These are phyloP conservation scores for Trichechus manatus DNA, from an alignment of 2,113 vertebrate genomes.

Conservation along the genomic window DNA sequence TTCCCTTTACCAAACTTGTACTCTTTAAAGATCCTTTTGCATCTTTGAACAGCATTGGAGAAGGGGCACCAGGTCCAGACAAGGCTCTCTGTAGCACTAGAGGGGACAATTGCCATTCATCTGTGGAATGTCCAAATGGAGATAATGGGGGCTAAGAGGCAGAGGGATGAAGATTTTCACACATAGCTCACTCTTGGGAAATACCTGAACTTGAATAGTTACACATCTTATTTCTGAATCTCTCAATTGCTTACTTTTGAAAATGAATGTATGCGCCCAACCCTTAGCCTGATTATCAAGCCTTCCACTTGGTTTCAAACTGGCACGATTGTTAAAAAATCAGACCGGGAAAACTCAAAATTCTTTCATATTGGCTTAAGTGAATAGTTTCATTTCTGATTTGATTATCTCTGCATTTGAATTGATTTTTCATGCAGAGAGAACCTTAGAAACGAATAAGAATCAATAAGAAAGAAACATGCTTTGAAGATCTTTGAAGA, in stretches of 20 bases:
- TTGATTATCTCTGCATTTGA: slow-evolving; percentile 41
- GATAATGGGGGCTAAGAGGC: accelerated
- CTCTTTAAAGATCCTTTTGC: not conserved
- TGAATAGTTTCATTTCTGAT: slow-evolving; percentile 19
- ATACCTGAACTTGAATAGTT: not conserved
- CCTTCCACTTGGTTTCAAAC: not conserved
- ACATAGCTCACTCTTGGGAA: not conserved
- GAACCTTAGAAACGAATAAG: not conserved
- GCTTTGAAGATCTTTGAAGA: slow-evolving; percentile 12
- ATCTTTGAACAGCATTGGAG: not conserved
- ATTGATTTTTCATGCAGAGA: slow-evolving; percentile 30
- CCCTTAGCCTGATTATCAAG: not conserved
- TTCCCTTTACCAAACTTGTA: not conserved
- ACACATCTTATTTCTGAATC: not conserved
- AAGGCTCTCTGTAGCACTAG: not conserved
- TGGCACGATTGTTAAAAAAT: not conserved
- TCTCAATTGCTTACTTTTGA: not conserved
- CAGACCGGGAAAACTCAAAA: not conserved
- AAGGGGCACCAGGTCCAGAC: accelerated
- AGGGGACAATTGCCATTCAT: not conserved
- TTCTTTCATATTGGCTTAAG: not conserved
- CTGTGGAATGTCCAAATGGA: not conserved
- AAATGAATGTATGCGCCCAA: not conserved
- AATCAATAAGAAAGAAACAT: slow-evolving; percentile 52
- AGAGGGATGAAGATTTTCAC: not conserved